These are phyloP conservation scores for Dichetophora obliterata DNA, from an alignment of 2,888 invertebrate species.

Conservation along the genomic window DNA sequence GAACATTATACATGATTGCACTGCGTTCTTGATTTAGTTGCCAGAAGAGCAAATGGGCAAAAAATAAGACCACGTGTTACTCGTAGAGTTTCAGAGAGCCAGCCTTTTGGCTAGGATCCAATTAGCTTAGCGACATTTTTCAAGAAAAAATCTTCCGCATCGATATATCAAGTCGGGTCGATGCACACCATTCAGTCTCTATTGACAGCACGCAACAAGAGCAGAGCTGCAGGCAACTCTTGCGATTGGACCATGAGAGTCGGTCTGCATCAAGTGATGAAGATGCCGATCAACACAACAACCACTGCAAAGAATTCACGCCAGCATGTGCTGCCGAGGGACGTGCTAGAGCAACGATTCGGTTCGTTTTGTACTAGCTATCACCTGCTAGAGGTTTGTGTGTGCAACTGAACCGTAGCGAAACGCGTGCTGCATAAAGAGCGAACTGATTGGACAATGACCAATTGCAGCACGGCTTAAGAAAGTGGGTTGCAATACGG, in stretches of 20 bases:
- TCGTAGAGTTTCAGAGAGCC: background rate
- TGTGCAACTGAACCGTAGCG: slow-evolving; percentile 21
- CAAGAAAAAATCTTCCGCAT: slow-evolving; percentile 45
- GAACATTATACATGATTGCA: background rate
- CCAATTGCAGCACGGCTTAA: slow-evolving; percentile 12
- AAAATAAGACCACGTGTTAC: slow-evolving; percentile 9
- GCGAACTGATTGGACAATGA: slow-evolving; percentile 15
- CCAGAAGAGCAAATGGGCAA: too few species aligned
- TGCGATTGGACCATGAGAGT: slow-evolving; percentile 6
- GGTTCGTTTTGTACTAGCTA: background rate
- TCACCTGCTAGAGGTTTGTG: background rate
- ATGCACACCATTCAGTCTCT: slow-evolving; percentile 24
- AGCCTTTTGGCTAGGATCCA: slow-evolving; percentile 48
- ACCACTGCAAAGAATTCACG: background rate
- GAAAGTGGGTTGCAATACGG: background rate
- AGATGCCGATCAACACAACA: slow-evolving; percentile 16
- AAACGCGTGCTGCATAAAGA: background rate
- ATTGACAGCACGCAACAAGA: slow-evolving; percentile 48
- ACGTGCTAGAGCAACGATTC: background rate
- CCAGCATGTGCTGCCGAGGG: background rate
- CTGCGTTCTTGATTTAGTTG: background rate
- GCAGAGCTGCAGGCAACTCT: slow-evolving; percentile 25
- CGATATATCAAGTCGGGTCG: slow-evolving; percentile 48
- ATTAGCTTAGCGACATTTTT: slow-evolving; percentile 57
- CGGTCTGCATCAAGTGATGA: background rate